Base-by-base conservation (phyloP, 2,797 vertebrate species). In the Pelochelys cantorii region DNA sequence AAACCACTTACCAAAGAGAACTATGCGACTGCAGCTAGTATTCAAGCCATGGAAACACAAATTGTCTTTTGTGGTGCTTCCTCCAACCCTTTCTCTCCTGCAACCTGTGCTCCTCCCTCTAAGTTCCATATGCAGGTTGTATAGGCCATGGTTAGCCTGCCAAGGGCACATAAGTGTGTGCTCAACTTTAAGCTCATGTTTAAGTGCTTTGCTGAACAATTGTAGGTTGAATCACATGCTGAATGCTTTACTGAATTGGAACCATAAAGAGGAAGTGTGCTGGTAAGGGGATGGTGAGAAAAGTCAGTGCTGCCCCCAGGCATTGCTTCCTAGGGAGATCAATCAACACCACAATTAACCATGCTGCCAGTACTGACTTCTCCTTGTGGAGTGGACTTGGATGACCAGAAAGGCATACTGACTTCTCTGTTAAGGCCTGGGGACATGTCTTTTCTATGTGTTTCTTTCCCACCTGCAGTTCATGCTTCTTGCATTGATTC, bases 241-340 rank as follows among this genome's bases (percentile, higher is more conserved):
- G 12, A 62, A 31, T 62, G 27, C 27, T 62, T 15, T 31, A 13
- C 27, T 62, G 60, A 62, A 17, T 31, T 62, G 29, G 29, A 29
- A 7, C 14, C 60, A 31, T 62, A 62, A 62, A 62, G 14, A 62
- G 60, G 60, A 62, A 62, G 60, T 31, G 29, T 13, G 27, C 11
- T 31, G 60, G 11, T 31, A 62, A 31, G 60, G 29, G 60, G 31
- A 62, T 31, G 29, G 60, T 31, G 60, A 62, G 60, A 62, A 60
- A 60, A 62, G 60, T 29, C 42, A 91, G 90, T 90, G 17, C 93
- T 96, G 83, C 94, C 86, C 23, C 75, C 86, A 77, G 57, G 42
- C 7, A 48, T 79, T 22, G 71, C 89, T 85, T 85, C n/a, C 3
- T 57, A 53, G 37, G 27, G 54, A 54, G 87, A 17, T 88, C 54